Evolutionary conservation across 2,888 invertebrate genomes (phyloP).

Genomic region (Lasius platythorax): DNA sequence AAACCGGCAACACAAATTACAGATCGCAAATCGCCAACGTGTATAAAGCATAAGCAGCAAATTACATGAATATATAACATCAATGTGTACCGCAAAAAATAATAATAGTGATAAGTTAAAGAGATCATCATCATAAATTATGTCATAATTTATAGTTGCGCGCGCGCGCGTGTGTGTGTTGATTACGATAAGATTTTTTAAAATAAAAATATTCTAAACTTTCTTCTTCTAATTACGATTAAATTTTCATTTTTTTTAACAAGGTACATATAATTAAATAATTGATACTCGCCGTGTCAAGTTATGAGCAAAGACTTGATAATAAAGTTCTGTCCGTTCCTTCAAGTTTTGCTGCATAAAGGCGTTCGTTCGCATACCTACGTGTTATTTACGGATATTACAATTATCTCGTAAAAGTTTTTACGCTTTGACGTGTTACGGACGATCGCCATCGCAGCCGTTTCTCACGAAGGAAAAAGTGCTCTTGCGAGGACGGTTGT

Average conservation of each 20-base stretch:
- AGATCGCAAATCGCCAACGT: not conserved
- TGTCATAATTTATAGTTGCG: not conserved
- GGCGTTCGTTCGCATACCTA: not conserved
- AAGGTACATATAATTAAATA: not conserved
- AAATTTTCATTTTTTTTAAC: not conserved
- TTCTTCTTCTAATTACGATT: not conserved
- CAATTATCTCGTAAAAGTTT: slow-evolving; percentile 52
- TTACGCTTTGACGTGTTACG: slow-evolving; percentile 50
- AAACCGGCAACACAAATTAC: not conserved
- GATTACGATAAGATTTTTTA: not conserved
- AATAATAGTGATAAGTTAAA: not conserved
- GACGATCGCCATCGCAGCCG: slow-evolving; percentile 46
- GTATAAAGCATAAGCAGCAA: not conserved
- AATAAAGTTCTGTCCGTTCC: not conserved
- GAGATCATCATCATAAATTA: not conserved
- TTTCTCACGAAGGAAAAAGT: slow-evolving; percentile 41
- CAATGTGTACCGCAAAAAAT: not conserved
- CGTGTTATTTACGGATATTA: slow-evolving; percentile 34
- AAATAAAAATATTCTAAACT: slow-evolving; percentile 4
- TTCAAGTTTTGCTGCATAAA: not conserved
- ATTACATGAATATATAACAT: not conserved
- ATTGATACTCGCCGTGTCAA: not conserved
- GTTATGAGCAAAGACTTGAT: not conserved
- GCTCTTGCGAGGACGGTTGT: slow-evolving; percentile 54
- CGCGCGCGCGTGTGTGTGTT: not conserved